phyloP scores from a whole-genome alignment of 2,888 invertebrate genomes.

The Cheilosia impressa region DNA sequence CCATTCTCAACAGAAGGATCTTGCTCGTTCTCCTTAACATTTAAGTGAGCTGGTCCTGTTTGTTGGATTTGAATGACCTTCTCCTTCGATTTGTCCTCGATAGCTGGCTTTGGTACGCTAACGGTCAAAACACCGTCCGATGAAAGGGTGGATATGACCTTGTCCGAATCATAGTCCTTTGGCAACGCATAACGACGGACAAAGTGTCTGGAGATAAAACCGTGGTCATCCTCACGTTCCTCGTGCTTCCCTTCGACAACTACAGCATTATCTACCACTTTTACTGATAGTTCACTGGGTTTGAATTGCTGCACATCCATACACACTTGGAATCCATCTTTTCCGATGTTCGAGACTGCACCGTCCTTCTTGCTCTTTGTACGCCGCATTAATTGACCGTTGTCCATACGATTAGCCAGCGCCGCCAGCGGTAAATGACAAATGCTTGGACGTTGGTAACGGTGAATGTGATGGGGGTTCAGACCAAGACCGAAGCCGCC shows the following conservation, averaged over 20 bases:
- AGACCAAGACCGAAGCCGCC: slow-evolving; percentile 78
- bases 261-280: slow-evolving; percentile 86
- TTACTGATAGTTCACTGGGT: slow-evolving; percentile 89
- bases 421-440: slow-evolving; percentile 76
- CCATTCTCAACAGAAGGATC: slow-evolving; percentile 19
- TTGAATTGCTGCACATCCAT: slow-evolving; percentile 89
- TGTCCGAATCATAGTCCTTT: slow-evolving; percentile 87
- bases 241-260: slow-evolving; percentile 89
- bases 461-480: slow-evolving; percentile 80
- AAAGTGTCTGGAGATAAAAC: slow-evolving; percentile 92
- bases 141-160: slow-evolving; percentile 89
- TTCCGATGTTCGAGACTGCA: slow-evolving; percentile 82
- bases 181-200: slow-evolving; percentile 88
- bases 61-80: slow-evolving; percentile 85
- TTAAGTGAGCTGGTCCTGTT: slow-evolving; percentile 84
- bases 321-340: slow-evolving; percentile 88
- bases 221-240: slow-evolving; percentile 89
- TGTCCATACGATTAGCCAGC: slow-evolving; percentile 79
- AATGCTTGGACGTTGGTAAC: slow-evolving; percentile 77
- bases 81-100: slow-evolving; percentile 80
- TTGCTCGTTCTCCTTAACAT: slow-evolving; percentile 55
- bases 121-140: slow-evolving; percentile 92
- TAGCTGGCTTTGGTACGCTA: slow-evolving; percentile 85
- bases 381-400: slow-evolving; percentile 77
- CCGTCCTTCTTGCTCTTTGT: slow-evolving; percentile 77